Evolutionary conservation across 2,888 invertebrate species (phyloP), one percentile per base, ranked within the genome.

Genomic region (Eristalinus aeneus): DNA sequence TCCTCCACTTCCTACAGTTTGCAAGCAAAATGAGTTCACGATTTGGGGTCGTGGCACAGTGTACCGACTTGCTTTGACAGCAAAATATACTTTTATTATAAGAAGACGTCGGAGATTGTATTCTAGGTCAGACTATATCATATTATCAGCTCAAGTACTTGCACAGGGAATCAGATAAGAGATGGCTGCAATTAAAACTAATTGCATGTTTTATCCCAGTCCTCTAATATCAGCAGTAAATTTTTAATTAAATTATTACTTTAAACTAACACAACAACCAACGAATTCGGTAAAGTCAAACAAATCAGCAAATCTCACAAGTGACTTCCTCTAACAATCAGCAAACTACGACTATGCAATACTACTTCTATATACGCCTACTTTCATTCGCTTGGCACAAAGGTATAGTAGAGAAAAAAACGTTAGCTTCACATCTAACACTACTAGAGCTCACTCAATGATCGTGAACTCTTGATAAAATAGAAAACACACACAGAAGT

Each of bases 361-460:
- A 80, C 80, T 72, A 63, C 32, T 58, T 39, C 0, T 39, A n/a
- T 39, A 12, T 58, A 75, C 80, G 67, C 80, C 80, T 63, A 80
- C 80, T 58, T 58, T 61, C 46, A 16, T 61, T 68, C n/a, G 56
- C 39, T 16, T 61, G 58, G 67, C 68, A 63, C 23, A 32, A 58
- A 76, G 46, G 61, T 68, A 54, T 36, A 16, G 61, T 68, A 32
- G 34, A 46, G 23, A 61, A 78, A 78, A 27, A 2, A 27, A 5
- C 27, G 67, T 61, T 64, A 60, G 54, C 56, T 16, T 27, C 32
- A 53, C 61, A 12, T 12, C 60, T 16, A 63, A 69, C 68, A 74
- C 63, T 31, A 68, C 72, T 20, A 46, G 56, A 22, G 23, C 11
- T 23, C 23, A 39, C 11, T 23, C 23, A 39, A 39, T 12, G 56